phyloP scores from a whole-genome alignment of 1,140 invertebrate genomes.

The Trichogramma pretiosum region DNA sequence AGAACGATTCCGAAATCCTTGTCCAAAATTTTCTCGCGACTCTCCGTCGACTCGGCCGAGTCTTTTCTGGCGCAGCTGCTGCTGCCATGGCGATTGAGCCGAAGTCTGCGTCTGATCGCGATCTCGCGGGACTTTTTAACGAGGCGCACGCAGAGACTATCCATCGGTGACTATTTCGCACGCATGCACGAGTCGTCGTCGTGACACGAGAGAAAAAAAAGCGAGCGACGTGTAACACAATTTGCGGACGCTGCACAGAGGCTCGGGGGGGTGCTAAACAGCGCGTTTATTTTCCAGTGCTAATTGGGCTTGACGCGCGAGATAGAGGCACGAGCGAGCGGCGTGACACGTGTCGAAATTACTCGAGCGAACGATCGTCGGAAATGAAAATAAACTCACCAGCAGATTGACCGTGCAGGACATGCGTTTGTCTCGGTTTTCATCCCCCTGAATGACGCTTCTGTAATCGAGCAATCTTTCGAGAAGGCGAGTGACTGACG shows the following conservation, averaged over 20 bases:
- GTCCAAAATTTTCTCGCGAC: not conserved
- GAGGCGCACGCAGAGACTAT: constrained; percentile 5
- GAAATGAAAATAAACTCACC: constrained; percentile 43
- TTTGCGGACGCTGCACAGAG: too few relatives aligned
- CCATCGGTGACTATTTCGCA: not conserved
- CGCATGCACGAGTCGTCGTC: not conserved
- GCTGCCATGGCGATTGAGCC: too few relatives aligned
- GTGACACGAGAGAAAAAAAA: too few relatives aligned
- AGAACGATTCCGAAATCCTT: constrained; percentile 4
- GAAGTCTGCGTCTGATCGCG: too few relatives aligned
- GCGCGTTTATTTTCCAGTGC: too few relatives aligned
- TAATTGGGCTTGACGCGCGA: too few relatives aligned
- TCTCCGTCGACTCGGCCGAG: not conserved
- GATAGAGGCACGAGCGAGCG: too few relatives aligned
- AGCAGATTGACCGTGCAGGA: constrained; percentile 94
- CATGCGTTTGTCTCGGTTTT: constrained; percentile 90
- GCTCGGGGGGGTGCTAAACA: too few relatives aligned
- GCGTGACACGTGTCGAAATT: too few relatives aligned
- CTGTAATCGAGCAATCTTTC: constrained; percentile 87
- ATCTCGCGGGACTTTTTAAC: constrained; percentile 1
- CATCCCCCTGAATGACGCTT: constrained; percentile 83
- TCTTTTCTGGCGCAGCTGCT: not conserved
- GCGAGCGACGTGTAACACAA: too few relatives aligned
- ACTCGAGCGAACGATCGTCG: not conserved
- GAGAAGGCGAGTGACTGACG: constrained; percentile 78